These are phyloP conservation scores for Nematopogon swammerdamellus DNA, from an alignment of 2,888 invertebrate species.

Conservation along the genomic window DNA sequence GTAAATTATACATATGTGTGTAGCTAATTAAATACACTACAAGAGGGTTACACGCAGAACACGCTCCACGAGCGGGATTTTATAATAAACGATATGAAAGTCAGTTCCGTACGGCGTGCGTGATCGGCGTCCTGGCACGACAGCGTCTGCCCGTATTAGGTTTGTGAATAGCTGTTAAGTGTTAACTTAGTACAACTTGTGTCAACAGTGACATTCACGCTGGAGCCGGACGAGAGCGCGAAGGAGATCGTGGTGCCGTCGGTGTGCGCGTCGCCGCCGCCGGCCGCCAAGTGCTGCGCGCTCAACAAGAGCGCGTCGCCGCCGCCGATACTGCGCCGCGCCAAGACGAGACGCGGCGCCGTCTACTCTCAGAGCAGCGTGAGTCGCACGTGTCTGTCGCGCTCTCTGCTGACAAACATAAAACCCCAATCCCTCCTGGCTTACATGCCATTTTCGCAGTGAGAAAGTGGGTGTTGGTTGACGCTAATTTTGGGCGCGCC, in stretches of 20 bases:
- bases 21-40: too few relatives aligned
- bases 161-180: constrained; percentile 23
- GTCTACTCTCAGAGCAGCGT: constrained; percentile 8
- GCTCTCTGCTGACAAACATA: too few relatives aligned
- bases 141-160: constrained; percentile 23
- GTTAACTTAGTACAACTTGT: not conserved
- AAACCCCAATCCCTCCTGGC: too few relatives aligned
- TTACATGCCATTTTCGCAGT: too few relatives aligned
- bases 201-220: constrained; percentile 30
- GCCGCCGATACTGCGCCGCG: constrained; percentile 37
- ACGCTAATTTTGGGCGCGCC: constrained; percentile 12
- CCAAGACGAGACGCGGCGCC: constrained; percentile 19
- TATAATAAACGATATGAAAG: too few relatives aligned
- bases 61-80: too few relatives aligned
- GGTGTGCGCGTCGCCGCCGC: constrained; percentile 31
- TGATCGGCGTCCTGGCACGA: too few relatives aligned
- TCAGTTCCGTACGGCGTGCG: too few relatives aligned
- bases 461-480: too few relatives aligned
- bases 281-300: constrained; percentile 24
- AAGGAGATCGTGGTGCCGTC: constrained; percentile 33
- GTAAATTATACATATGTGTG: too few relatives aligned
- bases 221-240: constrained; percentile 28
- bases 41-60: too few relatives aligned
- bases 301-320: constrained; percentile 23
- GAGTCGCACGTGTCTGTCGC: not conserved